phyloP scores from a whole-genome alignment of 1,140 invertebrate species.

The Calliopsis andreniformis region DNA sequence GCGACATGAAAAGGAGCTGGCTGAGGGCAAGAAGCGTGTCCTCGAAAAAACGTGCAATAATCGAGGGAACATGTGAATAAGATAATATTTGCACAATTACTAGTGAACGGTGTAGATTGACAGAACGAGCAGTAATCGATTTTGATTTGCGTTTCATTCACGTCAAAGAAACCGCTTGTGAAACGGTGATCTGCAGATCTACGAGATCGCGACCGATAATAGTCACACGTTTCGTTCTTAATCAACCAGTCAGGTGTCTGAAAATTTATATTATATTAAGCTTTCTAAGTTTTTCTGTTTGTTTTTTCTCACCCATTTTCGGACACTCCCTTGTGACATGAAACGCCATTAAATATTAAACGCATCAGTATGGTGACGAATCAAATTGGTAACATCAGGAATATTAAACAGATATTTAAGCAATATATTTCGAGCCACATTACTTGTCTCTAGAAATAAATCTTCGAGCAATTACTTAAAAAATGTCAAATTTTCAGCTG shows the following conservation, averaged over 20 bases:
- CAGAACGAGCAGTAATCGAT: neutral
- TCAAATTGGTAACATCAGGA: too few relatives aligned
- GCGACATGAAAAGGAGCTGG: neutral
- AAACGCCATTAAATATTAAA: neutral
- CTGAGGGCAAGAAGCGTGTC: conserved; percentile 1
- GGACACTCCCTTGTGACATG: neutral
- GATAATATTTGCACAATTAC: neutral
- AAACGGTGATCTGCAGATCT: conserved; percentile 7
- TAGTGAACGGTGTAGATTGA: neutral
- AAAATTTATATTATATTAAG: conserved; percentile 28
- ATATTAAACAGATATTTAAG: too few relatives aligned
- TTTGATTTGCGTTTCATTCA: conserved; percentile 1
- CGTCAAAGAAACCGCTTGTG: conserved; percentile 18
- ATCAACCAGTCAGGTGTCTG: conserved; percentile 30
- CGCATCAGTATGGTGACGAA: too few relatives aligned
- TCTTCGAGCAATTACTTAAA: too few relatives aligned
- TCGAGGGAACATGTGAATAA: neutral
- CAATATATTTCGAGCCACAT: too few relatives aligned
- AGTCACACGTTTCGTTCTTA: conserved; percentile 20
- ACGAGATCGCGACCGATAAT: conserved; percentile 27
- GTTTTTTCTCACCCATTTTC: neutral
- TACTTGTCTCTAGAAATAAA: too few relatives aligned
- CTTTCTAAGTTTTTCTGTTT: conserved; percentile 36
- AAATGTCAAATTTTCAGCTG: too few relatives aligned
- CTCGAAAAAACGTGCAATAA: conserved; percentile 6